phyloP scores from a whole-genome alignment of 1,140 invertebrate species.

The Melanaphis sacchari region DNA sequence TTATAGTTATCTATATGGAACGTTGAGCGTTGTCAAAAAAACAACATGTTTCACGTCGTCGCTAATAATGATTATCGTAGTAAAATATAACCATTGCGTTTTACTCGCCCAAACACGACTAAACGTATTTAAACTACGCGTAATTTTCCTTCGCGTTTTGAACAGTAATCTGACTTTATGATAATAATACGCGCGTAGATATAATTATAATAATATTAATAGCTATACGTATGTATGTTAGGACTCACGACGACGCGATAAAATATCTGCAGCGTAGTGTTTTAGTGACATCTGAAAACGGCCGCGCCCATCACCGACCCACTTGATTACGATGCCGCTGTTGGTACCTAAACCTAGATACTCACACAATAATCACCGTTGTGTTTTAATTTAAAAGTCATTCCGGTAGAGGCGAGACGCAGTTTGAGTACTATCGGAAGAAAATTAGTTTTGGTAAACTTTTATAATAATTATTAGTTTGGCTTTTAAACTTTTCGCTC shows the following conservation, averaged over 20 bases:
- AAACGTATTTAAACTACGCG: background rate
- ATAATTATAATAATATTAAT: background rate
- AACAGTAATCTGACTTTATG: background rate
- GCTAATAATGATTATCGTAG: background rate
- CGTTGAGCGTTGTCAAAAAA: background rate
- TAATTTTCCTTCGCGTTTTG: background rate
- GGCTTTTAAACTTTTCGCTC: background rate
- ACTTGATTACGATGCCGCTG: no score
- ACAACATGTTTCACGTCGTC: background rate
- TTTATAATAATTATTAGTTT: conserved; percentile 1
- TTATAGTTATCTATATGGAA: background rate
- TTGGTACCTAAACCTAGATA: background rate
- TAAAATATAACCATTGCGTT: background rate
- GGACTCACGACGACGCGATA: background rate
- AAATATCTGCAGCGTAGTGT: background rate
- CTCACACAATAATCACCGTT: background rate
- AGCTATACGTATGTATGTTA: background rate
- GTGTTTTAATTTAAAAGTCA: background rate
- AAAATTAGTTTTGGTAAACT: conserved; percentile 23
- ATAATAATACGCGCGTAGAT: background rate
- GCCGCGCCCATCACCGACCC: no score
- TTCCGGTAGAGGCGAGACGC: background rate
- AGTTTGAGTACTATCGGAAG: background rate
- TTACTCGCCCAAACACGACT: background rate
- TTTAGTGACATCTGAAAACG: background rate